Base-by-base conservation (phyloP, 2,888 invertebrate species). In the Pristionchus mayeri region DNA sequence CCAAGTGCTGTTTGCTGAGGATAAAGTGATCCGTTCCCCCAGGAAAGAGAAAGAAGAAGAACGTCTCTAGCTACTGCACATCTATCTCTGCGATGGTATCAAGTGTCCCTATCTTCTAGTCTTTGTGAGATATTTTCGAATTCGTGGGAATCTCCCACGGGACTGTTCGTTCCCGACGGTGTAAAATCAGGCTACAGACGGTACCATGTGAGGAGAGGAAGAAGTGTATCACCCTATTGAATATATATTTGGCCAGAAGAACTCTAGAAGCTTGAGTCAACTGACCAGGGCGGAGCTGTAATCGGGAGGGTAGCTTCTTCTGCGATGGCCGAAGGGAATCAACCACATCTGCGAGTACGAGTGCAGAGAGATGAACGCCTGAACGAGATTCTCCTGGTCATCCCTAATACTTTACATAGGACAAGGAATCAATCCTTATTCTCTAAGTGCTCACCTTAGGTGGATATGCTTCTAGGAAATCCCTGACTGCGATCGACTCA, bases 271-370 rank as follows among this genome's bases (percentile, higher is more conserved):
- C n/a, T 0, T 54, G 54, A 60, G 30, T 30, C 21, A 11, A 81
- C 84, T 44, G n/a, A 88, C 88, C 86, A 92, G 86, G 13, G 89
- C 89, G n/a, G 89, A 90, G 40, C 87, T 87, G 86, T 90, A 92
- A 80, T 92, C 92, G 48, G 90, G 87, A 11, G 92, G 92, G 78
- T 92, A 92, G 75, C 89, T 87, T 60, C 90, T 87, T 82, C 90
- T 90, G 57, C 90, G 84, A 80, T 92, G 92, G 18, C 92, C 91
- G 79, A 89, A 90, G n/a, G 92, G 92, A 85, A 92, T 89, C 30
- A 92, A 84, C 92, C 92, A 92, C 88, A 92, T 90, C 87, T 92
- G 92, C 2, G 91, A 91, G 84, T 92, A 92, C 11, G 91, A 91
- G 57, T 92, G 92, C n/a, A 92, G 88, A 9, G 91, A 88, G 85